Conservation (phyloP, 2,888 invertebrate genomes). For the Pachydiplax longipennis region DNA sequence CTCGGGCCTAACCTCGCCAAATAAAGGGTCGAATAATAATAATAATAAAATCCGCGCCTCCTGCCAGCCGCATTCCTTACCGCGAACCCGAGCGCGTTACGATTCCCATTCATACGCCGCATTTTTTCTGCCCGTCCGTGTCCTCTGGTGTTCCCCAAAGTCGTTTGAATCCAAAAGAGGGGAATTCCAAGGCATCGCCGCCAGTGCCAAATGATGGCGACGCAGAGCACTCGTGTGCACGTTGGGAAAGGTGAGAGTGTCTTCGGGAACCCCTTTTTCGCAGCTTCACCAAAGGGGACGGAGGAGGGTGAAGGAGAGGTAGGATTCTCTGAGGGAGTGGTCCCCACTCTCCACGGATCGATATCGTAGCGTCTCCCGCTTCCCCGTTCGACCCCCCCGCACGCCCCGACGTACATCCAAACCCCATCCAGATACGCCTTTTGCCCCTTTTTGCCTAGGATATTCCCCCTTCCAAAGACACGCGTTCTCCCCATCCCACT, state of each 20-base stretch:
- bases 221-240: neutral
- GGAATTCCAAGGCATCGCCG: neutral
- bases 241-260: neutral
- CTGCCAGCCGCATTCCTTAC: no score
- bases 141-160: no score
- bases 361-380: conserved; percentile 29
- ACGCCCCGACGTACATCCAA: neutral
- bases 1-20: no score
- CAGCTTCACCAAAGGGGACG: neutral
- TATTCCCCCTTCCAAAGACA: neutral
- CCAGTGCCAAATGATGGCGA: neutral
- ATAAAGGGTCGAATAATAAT: no score
- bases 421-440: neutral
- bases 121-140: no score
- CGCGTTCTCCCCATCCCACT: neutral
- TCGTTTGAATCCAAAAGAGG: no score
- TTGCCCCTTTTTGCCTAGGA: no score
- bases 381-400: neutral
- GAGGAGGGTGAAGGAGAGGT: neutral
- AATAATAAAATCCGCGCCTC: no score
- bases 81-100: no score
- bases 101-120: no score
- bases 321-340: neutral
- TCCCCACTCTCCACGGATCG: neutral
- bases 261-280: neutral